These are phyloP conservation scores for Drosophila vallismaia DNA, from an alignment of 2,888 invertebrate species.

Conservation along the genomic window DNA sequence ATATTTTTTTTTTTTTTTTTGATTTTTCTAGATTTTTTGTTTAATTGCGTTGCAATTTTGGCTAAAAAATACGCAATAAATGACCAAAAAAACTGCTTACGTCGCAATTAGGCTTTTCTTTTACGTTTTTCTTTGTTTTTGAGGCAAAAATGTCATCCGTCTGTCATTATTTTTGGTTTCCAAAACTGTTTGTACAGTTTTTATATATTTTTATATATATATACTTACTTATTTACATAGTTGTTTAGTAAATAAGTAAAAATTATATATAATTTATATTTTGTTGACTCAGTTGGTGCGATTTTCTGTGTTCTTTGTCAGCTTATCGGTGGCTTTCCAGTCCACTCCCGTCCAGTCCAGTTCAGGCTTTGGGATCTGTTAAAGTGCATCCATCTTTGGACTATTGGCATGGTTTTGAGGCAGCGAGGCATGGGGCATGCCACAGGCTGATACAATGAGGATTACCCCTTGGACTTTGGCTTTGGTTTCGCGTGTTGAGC, in stretches of 20 bases:
- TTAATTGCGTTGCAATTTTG: conserved; percentile 46
- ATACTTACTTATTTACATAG: background rate
- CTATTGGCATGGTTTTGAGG: too few relatives aligned
- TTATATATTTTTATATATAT: conserved; percentile 1
- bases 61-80: conserved; percentile 25
- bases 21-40: background rate
- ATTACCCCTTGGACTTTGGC: too few relatives aligned
- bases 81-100: conserved; percentile 1
- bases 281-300: conserved; percentile 36
- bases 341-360: background rate
- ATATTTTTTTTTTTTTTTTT: too few relatives aligned
- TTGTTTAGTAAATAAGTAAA: background rate
- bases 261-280: conserved; percentile 9
- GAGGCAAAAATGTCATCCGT: background rate
- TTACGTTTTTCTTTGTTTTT: background rate
- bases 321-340: conserved; percentile 18
- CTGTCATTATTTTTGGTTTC: background rate
- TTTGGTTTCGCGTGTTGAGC: conserved; percentile 1
- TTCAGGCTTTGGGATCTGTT: conserved; percentile 19
- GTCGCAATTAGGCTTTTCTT: conserved; percentile 4
- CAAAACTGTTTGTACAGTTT: conserved; percentile 14
- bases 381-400: conserved; percentile 12
- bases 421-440: too few relatives aligned
- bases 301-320: conserved; percentile 25
- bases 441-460: too few relatives aligned